Percentiles rank a stretch among this genome's conserved stretches.
Conservation (phyloP, 2,113 vertebrate genomes). For the Psittacula cyanocephala region DNA sequence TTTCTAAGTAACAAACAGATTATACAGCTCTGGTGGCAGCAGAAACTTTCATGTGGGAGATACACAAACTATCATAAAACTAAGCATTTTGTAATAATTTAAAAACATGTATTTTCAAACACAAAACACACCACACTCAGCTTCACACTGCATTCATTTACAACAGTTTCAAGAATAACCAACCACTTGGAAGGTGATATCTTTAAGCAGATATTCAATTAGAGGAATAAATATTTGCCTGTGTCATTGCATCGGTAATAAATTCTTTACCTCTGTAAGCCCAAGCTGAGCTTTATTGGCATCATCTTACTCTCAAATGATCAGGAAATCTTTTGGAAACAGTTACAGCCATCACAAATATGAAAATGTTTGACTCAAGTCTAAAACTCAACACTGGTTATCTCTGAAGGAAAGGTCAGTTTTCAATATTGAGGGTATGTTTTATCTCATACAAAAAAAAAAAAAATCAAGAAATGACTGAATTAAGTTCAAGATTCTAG, state of each 20-base stretch:
- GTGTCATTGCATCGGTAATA: rapidly evolving
- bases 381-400: background rate
- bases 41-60: background rate
- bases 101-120: background rate
- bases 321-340: background rate
- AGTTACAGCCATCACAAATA: background rate
- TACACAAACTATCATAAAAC: background rate
- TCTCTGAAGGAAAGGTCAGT: background rate
- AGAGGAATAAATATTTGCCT: background rate
- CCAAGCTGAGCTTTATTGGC: background rate
- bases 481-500: background rate
- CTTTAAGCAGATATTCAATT: background rate
- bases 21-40: background rate
- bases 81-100: background rate
- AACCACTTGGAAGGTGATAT: background rate
- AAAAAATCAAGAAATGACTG: background rate
- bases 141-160: background rate
- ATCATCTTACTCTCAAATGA: background rate
- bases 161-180: background rate
- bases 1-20: background rate
- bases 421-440: background rate
- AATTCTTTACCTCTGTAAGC: background rate
- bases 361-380: background rate
- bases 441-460: background rate
- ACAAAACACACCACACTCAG: rapidly evolving